Evolutionary conservation across 2,888 invertebrate genomes (phyloP), one percentile per base, ranked within the genome.

Genomic region (Archaeoteleia sp.): DNA sequence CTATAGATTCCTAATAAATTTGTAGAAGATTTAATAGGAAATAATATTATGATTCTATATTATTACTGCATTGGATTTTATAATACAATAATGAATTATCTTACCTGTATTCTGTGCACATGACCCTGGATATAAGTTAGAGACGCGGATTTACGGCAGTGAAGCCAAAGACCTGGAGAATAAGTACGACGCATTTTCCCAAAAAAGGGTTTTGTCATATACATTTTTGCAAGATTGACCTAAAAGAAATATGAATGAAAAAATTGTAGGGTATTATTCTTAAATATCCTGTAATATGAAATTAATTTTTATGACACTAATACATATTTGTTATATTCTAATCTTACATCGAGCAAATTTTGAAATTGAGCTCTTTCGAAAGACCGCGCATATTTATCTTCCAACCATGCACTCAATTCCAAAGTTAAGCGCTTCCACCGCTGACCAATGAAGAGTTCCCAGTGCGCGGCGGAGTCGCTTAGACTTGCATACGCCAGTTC

Each of bases 171-270:
- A 0, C 91, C 93, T 0, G 95, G 93, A 54, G 88, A 89, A 79
- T 93, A 93, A 0, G 89, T 90, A 30, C 95, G 87, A 32, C 92
- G 85, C 14, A 95, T 82, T 77, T 93, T 92, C 1, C 94, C 93
- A 78, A 92, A 93, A 85, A 94, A 94, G 0, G 95, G 95, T 81
- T 93, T 93, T 0, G 92, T 91, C 93, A 95, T 94, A 74, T 92
- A 92, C 94, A 95, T 94, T 82, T 92, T 93, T 43, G 90, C 90
- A 72, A 95, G 89, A 80, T 95, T 94, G 53, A 94, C 91, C 87
- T 94, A 86, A 5, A 73, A 71, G 2, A 12, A 42, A 20, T 20
- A 15, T 20, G n/a, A 34, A 6, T 15, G 3, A 63, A 29, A 32
- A 32, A 10, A 25, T n/a, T 8, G 42, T 46, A 14, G 9, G 7